Evolutionary conservation across 1,140 invertebrate species (phyloP).

Genomic region (Sminthurides bifidus): DNA sequence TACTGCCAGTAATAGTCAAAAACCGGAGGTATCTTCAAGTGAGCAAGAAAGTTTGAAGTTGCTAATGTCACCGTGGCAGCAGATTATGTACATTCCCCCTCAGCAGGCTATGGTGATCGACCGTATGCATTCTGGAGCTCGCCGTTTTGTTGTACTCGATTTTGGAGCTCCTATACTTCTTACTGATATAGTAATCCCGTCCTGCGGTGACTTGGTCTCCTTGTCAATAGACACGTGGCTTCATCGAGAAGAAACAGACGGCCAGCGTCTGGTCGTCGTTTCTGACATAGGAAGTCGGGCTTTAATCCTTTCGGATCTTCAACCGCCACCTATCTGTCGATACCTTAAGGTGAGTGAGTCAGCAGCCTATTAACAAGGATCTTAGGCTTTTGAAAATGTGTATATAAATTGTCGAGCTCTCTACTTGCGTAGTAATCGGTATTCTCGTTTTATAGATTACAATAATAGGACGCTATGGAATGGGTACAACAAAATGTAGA

Average conservation of each 20-base stretch:
- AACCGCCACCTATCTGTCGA: slow-evolving; percentile 73
- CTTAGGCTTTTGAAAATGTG: too few species aligned
- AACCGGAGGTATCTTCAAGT: not conserved
- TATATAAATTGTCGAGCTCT: not conserved
- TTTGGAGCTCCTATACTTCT: slow-evolving; percentile 72
- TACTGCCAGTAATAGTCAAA: not conserved
- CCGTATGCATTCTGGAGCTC: slow-evolving; percentile 62
- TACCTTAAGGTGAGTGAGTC: slow-evolving; percentile 61
- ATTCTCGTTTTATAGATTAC: slow-evolving; percentile 48
- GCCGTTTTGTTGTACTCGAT: slow-evolving; percentile 74
- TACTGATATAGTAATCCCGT: slow-evolving; percentile 77
- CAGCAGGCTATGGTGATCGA: slow-evolving; percentile 82
- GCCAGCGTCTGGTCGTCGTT: slow-evolving; percentile 67
- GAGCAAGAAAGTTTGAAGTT: slow-evolving; percentile 25
- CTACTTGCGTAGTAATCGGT: not conserved
- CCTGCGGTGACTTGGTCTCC: slow-evolving; percentile 72
- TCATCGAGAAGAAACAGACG: slow-evolving; percentile 66
- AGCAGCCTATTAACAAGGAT: not conserved
- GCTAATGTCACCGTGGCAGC: slow-evolving; percentile 55
- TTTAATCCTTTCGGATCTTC: slow-evolving; percentile 71
- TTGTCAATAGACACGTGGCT: slow-evolving; percentile 82
- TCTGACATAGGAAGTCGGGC: slow-evolving; percentile 71
- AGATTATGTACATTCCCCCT: slow-evolving; percentile 56
- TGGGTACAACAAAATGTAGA: slow-evolving; percentile 74
- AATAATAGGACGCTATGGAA: slow-evolving; percentile 76